Base-by-base conservation (phyloP, 2,888 invertebrate species). In the Cordylochernes scorpioides region DNA sequence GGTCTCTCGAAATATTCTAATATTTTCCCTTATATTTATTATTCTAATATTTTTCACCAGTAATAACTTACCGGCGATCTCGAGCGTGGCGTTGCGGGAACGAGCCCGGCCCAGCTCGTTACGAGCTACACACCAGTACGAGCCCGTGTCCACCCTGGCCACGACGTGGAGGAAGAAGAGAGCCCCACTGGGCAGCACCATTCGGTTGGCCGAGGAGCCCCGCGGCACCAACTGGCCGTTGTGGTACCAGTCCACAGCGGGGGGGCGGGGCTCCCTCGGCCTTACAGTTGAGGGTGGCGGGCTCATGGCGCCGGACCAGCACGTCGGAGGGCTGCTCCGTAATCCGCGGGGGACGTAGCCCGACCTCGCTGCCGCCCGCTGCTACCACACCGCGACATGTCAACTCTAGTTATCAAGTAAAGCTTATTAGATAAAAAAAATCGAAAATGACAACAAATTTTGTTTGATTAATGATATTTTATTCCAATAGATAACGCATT, bases 241-340 rank as follows among this genome's bases (percentile, higher is more conserved):
- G 52, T 68, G 67, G 61, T 71, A 88, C 91, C 91, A 94, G 48
- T 74, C 74, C 52, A 91, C 82, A 38, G 65, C 64, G 4, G 58
- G 56, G 9, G 9, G 42, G 36, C 6, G 88, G 86, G 13, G 35
- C 29, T 6, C 42, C 42, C 54, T 86, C 86, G 9, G 88, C 91
- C 49, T 84, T 86, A 57, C 94, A 94, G 53, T 88, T 80, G 42
- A 94, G 63, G 35, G 91, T 94, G 36, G 84, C 88, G 24, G 94
- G 91, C 50, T 91, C 86, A 54, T 86, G 84, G 55, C 80, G 75
- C 35, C 82, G 78, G 21, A 91, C 88, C 45, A 82, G 73, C 44
- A 84, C 74, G 60, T 94, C 88, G 43, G 80, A 72, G 32, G 94
- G 94, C 56, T 94, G 91, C 54, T 94, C 91, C 42, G 78, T 78